These are phyloP conservation scores for Benitochromis conjunctus DNA, from an alignment of 2,113 vertebrate species.

Conservation along the genomic window DNA sequence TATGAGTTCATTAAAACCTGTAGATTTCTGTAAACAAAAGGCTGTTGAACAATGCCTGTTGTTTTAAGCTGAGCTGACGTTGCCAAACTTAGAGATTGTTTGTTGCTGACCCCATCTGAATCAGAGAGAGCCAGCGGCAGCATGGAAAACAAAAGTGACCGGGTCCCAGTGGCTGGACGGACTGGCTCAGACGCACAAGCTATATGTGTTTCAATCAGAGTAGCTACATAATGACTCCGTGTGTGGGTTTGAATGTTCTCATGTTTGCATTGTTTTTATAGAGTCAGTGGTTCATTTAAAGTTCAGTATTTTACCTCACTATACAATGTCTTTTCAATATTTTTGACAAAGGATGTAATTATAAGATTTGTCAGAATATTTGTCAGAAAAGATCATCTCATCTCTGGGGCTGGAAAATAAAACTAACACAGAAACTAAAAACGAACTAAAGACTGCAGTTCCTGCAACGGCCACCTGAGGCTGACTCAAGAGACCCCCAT, in stretches of 20 bases:
- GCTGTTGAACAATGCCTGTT: slow-evolving; percentile 63
- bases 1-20: slow-evolving; percentile 54
- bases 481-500: neutral
- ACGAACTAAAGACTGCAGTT: neutral
- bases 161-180: slow-evolving; percentile 7
- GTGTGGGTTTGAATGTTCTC: neutral
- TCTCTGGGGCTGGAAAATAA: neutral
- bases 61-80: slow-evolving; percentile 74
- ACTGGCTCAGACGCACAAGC: neutral
- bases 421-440: neutral
- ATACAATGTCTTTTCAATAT: neutral
- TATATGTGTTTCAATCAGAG: neutral
- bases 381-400: neutral
- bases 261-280: neutral
- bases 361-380: neutral
- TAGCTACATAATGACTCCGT: neutral
- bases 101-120: slow-evolving; percentile 72
- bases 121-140: slow-evolving; percentile 38
- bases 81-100: slow-evolving; percentile 74
- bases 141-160: slow-evolving; percentile 46
- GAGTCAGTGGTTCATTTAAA: neutral
- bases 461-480: neutral
- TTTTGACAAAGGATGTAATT: neutral
- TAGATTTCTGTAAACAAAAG: slow-evolving; percentile 68
- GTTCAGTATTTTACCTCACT: neutral